Conservation (phyloP, 2,888 invertebrate species). For the Drosophila gaucha region DNA sequence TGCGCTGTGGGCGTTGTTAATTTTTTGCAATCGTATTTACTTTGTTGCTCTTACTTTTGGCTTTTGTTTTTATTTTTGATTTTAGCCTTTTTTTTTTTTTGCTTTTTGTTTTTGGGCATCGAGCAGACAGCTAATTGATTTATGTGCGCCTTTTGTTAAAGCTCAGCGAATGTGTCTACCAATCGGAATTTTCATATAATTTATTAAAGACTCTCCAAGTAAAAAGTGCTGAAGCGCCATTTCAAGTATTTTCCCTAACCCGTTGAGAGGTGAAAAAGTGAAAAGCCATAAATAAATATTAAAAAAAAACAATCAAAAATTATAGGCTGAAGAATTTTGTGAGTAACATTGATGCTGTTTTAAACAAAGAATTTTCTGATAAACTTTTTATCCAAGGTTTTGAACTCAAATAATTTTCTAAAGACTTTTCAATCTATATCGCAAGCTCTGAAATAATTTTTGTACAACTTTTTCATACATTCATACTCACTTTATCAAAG, state of each 20-base stretch:
- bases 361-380: background rate
- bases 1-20: constrained; percentile 71
- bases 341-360: background rate
- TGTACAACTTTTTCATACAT: no score
- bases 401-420: background rate
- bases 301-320: background rate
- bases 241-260: constrained; percentile 37
- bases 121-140: constrained; percentile 75
- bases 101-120: constrained; percentile 12
- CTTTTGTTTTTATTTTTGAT: constrained; percentile 17
- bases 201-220: constrained; percentile 46
- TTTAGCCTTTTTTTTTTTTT: constrained; percentile 9
- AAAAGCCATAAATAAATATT: constrained; percentile 26
- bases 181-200: constrained; percentile 66
- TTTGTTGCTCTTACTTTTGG: constrained; percentile 60
- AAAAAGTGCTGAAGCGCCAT: constrained; percentile 40
- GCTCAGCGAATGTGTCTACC: constrained; percentile 64
- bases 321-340: background rate
- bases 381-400: background rate
- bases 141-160: constrained; percentile 76
- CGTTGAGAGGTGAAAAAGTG: constrained; percentile 43
- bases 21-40: constrained; percentile 71
- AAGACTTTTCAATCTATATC: no score
- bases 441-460: no score
- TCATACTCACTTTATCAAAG: background rate